These are phyloP conservation scores for Drosophila suboccidentalis DNA, from an alignment of 2,888 invertebrate genomes.

Conservation along the genomic window DNA sequence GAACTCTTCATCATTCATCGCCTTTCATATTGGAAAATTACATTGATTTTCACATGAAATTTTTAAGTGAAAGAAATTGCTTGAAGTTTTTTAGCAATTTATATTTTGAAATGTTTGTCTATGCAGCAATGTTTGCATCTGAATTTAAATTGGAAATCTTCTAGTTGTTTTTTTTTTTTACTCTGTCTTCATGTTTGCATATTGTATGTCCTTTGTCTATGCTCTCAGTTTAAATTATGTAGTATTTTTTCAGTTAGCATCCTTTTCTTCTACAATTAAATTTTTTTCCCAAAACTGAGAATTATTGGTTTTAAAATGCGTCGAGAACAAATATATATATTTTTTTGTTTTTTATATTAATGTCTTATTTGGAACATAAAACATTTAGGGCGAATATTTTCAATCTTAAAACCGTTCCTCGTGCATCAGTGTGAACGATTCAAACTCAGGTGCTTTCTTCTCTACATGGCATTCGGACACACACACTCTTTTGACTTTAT, in stretches of 20 bases:
- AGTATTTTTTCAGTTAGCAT: not conserved
- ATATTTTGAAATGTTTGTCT: not conserved
- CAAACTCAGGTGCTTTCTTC: too few species aligned
- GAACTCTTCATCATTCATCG: conserved; percentile 6
- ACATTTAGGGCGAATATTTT: too few species aligned
- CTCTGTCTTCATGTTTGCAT: not conserved
- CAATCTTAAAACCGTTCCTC: too few species aligned
- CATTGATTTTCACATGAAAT: conserved; percentile 10
- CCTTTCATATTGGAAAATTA: not conserved
- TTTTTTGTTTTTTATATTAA: too few species aligned
- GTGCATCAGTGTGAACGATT: too few species aligned
- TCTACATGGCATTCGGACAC: too few species aligned
- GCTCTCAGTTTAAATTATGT: not conserved
- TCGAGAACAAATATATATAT: too few species aligned
- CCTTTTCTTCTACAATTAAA: too few species aligned
- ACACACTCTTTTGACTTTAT: not conserved
- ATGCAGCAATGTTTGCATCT: not conserved
- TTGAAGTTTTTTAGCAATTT: not conserved
- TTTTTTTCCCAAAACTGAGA: too few species aligned
- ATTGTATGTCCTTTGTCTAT: not conserved
- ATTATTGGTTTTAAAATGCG: too few species aligned
- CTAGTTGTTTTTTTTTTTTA: not conserved
- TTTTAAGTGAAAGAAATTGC: not conserved
- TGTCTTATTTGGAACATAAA: too few species aligned
- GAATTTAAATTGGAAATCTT: not conserved